phyloP scores from a whole-genome alignment of 2,888 invertebrate genomes.

The Acrobasis suavella region DNA sequence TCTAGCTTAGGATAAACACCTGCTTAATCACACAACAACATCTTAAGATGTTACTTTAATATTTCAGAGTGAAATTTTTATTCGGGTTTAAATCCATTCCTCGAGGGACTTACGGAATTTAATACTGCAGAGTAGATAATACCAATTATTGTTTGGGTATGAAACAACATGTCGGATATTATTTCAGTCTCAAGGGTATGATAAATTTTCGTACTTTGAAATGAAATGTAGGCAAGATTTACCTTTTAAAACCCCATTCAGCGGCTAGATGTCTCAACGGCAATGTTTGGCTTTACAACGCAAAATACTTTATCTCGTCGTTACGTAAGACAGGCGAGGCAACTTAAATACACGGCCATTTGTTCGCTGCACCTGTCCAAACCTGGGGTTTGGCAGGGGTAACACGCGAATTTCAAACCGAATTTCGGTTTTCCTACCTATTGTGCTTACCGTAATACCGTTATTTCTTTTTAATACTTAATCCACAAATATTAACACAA shows the following conservation, averaged over 20 bases:
- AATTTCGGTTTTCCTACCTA: too few species aligned
- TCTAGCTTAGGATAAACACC: too few species aligned
- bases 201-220: not conserved
- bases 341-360: not conserved
- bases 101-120: not conserved
- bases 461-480: too few species aligned
- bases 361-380: not conserved
- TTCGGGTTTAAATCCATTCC: not conserved
- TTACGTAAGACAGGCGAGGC: not conserved
- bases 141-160: not conserved
- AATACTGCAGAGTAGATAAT: not conserved
- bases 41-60: not conserved
- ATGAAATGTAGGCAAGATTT: not conserved
- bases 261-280: not conserved
- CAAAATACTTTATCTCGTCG: not conserved
- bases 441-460: too few species aligned
- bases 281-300: not conserved
- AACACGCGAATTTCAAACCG: not conserved
- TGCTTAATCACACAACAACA: too few species aligned
- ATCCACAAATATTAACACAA: too few species aligned
- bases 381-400: not conserved
- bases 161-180: conserved; percentile 1
- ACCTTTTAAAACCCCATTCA: not conserved
- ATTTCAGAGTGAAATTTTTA: not conserved
- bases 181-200: conserved; percentile 1